Conservation (phyloP, 2,113 vertebrate species). For the Fregata magnificens region DNA sequence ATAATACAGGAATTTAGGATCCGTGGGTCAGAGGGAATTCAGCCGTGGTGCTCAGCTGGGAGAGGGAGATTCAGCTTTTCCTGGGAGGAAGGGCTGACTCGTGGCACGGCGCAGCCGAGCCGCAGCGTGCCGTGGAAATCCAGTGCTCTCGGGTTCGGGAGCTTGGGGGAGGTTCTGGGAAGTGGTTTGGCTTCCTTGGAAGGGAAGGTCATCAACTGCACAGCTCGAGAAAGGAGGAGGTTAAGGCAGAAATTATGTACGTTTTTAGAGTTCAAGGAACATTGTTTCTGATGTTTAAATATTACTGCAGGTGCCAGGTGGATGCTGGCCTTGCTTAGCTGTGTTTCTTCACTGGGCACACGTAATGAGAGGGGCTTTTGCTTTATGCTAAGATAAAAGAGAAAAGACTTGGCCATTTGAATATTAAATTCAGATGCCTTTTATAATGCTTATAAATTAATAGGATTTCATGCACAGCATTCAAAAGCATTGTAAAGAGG, state of each 20-base stretch:
- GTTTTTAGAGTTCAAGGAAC: background rate
- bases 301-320: background rate
- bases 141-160: background rate
- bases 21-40: background rate
- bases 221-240: background rate
- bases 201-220: background rate
- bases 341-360: background rate
- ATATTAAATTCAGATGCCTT: slow-evolving; percentile 36
- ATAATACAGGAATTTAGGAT: background rate
- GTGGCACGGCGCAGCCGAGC: background rate
- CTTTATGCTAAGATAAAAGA: background rate
- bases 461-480: slow-evolving; percentile 48
- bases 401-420: background rate
- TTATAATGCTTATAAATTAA: slow-evolving; percentile 59
- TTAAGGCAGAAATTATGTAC: background rate
- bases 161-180: background rate
- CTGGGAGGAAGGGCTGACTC: background rate
- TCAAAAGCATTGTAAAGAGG: slow-evolving; percentile 40
- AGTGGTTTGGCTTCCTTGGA: background rate
- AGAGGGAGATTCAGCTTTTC: background rate
- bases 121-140: background rate
- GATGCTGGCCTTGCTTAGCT: background rate
- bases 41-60: background rate
- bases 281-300: background rate
- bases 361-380: background rate